A percentile compares a stretch with the other conserved stretches of the same genome.
Evolutionary conservation across 2,113 vertebrate species (phyloP).

Genomic region (Stigmatopora nigra): DNA sequence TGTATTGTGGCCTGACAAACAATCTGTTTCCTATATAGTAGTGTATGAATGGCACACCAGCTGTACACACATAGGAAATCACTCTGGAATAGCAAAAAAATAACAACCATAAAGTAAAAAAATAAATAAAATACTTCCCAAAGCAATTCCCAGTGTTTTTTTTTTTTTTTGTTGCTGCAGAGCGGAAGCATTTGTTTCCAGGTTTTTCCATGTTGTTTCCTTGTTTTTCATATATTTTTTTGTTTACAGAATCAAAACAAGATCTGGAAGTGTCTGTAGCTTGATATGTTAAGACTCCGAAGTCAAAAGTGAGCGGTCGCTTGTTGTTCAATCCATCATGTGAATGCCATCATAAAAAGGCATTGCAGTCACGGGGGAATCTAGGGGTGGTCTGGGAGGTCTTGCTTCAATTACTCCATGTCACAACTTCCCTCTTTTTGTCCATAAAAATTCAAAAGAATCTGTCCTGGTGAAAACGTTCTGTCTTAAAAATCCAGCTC

Average conservation of each 20-base stretch:
- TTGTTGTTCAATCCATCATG: constrained; percentile 22
- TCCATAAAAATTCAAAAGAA: not conserved
- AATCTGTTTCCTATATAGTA: not conserved
- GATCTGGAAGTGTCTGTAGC: constrained; percentile 30
- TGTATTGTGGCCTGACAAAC: not conserved
- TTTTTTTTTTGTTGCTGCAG: constrained; percentile 5
- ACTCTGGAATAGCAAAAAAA: not conserved
- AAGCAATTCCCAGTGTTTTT: not conserved
- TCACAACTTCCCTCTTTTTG: not conserved
- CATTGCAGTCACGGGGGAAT: constrained; percentile 39
- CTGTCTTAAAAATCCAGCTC: constrained; percentile 14
- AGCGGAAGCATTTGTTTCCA: constrained; percentile 18
- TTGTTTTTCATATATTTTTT: not conserved
- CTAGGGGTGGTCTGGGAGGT: not conserved
- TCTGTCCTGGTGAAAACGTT: not conserved
- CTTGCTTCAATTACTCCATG: no score
- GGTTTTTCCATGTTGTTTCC: not conserved
- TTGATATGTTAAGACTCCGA: constrained; percentile 54
- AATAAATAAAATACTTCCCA: not conserved
- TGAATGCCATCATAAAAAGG: constrained; percentile 55
- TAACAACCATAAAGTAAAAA: not conserved
- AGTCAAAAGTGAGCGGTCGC: constrained; percentile 24
- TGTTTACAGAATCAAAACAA: constrained; percentile 41
- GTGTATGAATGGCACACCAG: not conserved
- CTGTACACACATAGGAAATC: not conserved